phyloP scores from a whole-genome alignment of 2,888 invertebrate species.

The Coelogynopora nodosa region DNA sequence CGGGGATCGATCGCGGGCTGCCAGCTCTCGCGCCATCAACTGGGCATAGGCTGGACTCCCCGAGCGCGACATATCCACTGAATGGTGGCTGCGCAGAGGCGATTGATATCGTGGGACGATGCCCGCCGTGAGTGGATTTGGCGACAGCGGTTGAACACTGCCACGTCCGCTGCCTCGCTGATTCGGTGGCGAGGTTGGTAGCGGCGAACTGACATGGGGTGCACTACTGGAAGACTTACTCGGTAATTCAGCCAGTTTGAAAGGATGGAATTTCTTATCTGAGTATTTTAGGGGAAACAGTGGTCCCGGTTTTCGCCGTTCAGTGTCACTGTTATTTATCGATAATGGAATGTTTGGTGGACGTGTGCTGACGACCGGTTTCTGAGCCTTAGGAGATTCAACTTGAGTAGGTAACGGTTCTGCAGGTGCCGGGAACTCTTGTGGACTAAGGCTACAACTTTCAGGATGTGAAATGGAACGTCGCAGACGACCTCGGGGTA shows the following conservation, averaged over 20 bases:
- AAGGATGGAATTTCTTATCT: no score
- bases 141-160: neutral
- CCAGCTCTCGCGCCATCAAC: neutral
- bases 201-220: neutral
- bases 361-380: neutral
- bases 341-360: neutral
- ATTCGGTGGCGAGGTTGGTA: neutral
- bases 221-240: neutral
- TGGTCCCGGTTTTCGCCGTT: no score
- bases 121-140: neutral
- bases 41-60: neutral
- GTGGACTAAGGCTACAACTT: neutral
- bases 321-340: neutral
- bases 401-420: neutral
- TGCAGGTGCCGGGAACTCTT: neutral
- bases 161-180: neutral
- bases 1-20: neutral
- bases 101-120: no score
- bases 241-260: neutral
- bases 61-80: neutral
- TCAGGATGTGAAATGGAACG: neutral
- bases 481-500: neutral
- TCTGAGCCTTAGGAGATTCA: neutral
- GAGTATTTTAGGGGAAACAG: no score
- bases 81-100: no score